Evolutionary conservation across 2,797 vertebrate genomes (phyloP).

Genomic region (Periparus ater): DNA sequence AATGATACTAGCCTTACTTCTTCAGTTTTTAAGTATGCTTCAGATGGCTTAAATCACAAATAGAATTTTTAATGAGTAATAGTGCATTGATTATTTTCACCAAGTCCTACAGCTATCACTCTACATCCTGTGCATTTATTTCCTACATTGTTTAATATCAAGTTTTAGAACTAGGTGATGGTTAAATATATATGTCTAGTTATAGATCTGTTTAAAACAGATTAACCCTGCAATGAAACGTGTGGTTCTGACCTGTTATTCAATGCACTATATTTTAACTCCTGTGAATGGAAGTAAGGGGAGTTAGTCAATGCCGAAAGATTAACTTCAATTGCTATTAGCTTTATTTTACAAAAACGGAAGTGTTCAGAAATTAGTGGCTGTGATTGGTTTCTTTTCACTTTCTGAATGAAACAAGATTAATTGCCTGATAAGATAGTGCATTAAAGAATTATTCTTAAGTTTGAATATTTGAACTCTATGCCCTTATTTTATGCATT

Average conservation of each 20-base stretch:
- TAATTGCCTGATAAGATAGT: neutral
- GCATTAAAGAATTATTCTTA: neutral
- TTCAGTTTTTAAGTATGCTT: neutral
- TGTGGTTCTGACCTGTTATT: neutral
- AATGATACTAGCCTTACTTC: neutral
- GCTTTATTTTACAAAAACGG: neutral
- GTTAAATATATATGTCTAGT: neutral
- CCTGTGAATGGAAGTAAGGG: neutral
- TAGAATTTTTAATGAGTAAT: neutral
- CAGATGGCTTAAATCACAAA: neutral
- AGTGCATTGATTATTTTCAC: neutral
- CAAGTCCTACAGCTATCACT: neutral
- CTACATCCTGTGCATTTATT: neutral
- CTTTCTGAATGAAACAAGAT: neutral
- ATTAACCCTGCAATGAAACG: neutral
- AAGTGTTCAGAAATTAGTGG: neutral
- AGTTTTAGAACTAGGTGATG: neutral
- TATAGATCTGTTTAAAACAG: neutral
- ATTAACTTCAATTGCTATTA: neutral
- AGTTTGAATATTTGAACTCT: neutral
- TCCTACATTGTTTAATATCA: neutral
- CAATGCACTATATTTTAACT: neutral
- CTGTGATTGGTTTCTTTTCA: neutral
- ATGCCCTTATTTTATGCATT: neutral
- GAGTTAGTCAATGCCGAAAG: neutral